Conservation (phyloP, 1,140 invertebrate genomes). For the Drosophila melanica region DNA sequence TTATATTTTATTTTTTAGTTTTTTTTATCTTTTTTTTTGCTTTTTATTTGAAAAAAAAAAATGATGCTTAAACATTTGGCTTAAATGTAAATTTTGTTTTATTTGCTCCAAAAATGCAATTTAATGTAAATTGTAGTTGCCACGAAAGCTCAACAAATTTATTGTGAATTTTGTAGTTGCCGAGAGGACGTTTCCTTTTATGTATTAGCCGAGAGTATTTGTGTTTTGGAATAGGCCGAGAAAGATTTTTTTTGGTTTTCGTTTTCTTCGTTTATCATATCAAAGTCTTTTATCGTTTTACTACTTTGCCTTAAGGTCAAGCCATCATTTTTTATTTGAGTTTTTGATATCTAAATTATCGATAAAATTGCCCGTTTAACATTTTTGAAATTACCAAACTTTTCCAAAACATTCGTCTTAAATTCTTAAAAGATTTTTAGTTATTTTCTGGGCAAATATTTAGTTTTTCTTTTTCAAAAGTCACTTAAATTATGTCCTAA, state of each 20-base stretch:
- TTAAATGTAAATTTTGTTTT: conserved; percentile 69
- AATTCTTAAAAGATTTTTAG: conserved; percentile 17
- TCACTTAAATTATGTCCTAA: conserved; percentile 22
- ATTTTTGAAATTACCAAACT: conserved; percentile 49
- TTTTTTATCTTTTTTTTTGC: conserved; percentile 35
- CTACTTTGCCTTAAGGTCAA: conserved; percentile 39
- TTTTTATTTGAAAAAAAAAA: conserved; percentile 55
- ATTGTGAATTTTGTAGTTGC: conserved; percentile 40
- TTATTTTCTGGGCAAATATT: conserved; percentile 18
- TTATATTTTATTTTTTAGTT: conserved; percentile 34
- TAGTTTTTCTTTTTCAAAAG: conserved; percentile 47
- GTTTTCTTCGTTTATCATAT: conserved; percentile 3
- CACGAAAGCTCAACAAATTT: conserved; percentile 33
- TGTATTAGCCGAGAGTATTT: conserved; percentile 61
- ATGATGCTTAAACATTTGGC: conserved; percentile 80
- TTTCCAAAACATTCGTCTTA: conserved; percentile 32
- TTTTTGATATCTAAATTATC: conserved; percentile 41
- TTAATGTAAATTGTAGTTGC: conserved; percentile 70
- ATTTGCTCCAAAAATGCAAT: conserved; percentile 76
- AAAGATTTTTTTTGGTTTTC: conserved; percentile 29
- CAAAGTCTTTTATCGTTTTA: conserved; percentile 22
- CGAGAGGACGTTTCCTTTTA: conserved; percentile 49
- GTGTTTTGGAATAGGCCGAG: conserved; percentile 60
- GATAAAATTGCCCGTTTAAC: conserved; percentile 21
- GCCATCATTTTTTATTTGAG: conserved; percentile 37